Conservation (phyloP, 2,888 invertebrate genomes). For the Empis stercorea region DNA sequence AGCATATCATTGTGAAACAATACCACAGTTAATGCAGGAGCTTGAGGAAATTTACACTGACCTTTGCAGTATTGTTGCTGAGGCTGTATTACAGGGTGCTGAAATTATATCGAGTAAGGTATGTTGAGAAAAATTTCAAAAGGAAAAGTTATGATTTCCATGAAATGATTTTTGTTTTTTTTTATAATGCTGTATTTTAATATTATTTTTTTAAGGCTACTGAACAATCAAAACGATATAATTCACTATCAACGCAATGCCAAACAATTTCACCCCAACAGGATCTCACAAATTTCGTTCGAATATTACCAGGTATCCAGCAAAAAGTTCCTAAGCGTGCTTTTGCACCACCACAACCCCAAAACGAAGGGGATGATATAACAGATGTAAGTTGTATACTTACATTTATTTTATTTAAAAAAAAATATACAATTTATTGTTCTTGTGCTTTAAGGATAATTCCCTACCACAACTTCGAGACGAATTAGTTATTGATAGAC, state of each 20-base stretch:
- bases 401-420: not conserved
- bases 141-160: too few species aligned
- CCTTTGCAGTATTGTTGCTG: conserved; percentile 74
- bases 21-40: conserved; percentile 81
- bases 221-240: conserved; percentile 75
- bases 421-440: conserved; percentile 4
- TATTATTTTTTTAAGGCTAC: conserved; percentile 44
- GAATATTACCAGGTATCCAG: conserved; percentile 44
- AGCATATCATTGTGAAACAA: conserved; percentile 70
- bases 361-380: conserved; percentile 37
- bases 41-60: conserved; percentile 87
- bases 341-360: conserved; percentile 57
- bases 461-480: conserved; percentile 64
- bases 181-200: not conserved
- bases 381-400: conserved; percentile 35
- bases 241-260: conserved; percentile 63
- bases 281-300: conserved; percentile 55
- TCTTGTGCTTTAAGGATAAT: conserved; percentile 41
- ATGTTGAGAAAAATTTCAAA: conserved; percentile 28
- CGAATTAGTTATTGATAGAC: conserved; percentile 70
- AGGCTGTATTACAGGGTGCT: conserved; percentile 77
- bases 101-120: conserved; percentile 74
- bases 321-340: conserved; percentile 35
- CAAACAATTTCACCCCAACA: conserved; percentile 49
- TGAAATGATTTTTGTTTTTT: not conserved